Conservation (phyloP, 2,113 vertebrate species). For the Vimba vimba region DNA sequence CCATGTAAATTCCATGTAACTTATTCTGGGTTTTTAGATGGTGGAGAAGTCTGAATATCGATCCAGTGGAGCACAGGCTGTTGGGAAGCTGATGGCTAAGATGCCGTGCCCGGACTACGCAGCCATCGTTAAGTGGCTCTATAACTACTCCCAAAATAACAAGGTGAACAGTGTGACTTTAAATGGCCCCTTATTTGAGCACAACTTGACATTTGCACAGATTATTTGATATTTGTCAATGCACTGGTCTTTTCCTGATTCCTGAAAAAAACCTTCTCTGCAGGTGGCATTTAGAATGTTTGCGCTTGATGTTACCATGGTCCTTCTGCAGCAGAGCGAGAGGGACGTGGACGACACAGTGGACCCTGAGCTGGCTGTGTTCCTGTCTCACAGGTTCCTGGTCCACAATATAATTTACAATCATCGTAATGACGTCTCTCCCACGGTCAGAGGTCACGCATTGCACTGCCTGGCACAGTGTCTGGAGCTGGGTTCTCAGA, state of each 20-base stretch:
- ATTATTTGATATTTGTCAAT: not conserved
- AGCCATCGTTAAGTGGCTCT: slow-evolving; percentile 87
- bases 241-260: not conserved
- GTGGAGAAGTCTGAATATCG: slow-evolving; percentile 90
- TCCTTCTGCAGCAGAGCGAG: slow-evolving; percentile 84
- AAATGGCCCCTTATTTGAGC: not conserved
- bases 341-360: slow-evolving; percentile 67
- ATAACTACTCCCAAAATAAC: slow-evolving; percentile 77
- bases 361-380: slow-evolving; percentile 69
- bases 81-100: slow-evolving; percentile 79
- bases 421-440: slow-evolving; percentile 81
- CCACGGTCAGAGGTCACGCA: slow-evolving; percentile 85
- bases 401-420: slow-evolving; percentile 86
- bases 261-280: not conserved
- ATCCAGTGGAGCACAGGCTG: slow-evolving; percentile 79
- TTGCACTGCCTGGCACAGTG: slow-evolving; percentile 86
- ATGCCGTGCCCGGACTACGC: slow-evolving; percentile 79
- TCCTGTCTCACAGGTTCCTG: slow-evolving; percentile 85
- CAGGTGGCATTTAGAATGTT: slow-evolving; percentile 86
- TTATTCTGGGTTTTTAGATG: slow-evolving; percentile 76
- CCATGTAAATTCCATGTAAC: not conserved
- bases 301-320: slow-evolving; percentile 87
- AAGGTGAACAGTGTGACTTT: slow-evolving; percentile 74
- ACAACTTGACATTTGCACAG: not conserved
- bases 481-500: slow-evolving; percentile 77